phyloP scores from a whole-genome alignment of 53 echinoderm and acorn worm genomes.

The Zoroaster sp. region DNA sequence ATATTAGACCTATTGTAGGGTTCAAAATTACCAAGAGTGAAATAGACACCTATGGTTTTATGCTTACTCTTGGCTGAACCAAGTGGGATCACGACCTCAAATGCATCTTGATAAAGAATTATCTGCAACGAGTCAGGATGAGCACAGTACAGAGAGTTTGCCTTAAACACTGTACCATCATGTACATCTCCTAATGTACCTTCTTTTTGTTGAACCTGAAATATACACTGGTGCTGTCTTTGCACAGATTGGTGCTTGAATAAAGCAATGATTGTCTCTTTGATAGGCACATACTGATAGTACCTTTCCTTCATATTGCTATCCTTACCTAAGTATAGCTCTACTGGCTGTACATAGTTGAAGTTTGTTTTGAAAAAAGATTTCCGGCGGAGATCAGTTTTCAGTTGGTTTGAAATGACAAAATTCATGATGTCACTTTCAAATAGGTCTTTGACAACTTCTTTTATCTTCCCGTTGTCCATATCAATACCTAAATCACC shows the following conservation, averaged over 20 bases:
- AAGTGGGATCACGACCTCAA: slow-evolving; percentile 56
- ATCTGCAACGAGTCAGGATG: background rate
- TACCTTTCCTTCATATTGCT: background rate
- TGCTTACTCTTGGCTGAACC: slow-evolving; percentile 52
- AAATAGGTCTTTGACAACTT: slow-evolving; percentile 3
- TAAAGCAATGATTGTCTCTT: slow-evolving; percentile 24
- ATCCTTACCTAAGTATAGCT: background rate
- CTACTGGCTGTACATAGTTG: slow-evolving; percentile 4
- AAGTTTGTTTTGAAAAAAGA: slow-evolving; percentile 7
- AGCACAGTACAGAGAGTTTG: background rate
- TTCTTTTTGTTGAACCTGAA: background rate
- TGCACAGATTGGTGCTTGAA: slow-evolving; percentile 21
- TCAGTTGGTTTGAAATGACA: slow-evolving; percentile 10
- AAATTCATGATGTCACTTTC: background rate
- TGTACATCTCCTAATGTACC: slow-evolving; percentile 36
- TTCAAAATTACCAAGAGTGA: slow-evolving; percentile 24
- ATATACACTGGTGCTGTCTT: background rate
- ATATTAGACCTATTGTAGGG: slow-evolving; percentile 47
- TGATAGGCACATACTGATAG: slow-evolving; percentile 26
- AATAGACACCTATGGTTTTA: slow-evolving; percentile 27
- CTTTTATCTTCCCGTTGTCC: background rate
- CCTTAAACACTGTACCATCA: slow-evolving; percentile 41
- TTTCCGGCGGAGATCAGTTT: slow-evolving; percentile 11
- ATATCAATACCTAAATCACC: background rate
- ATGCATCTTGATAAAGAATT: slow-evolving; percentile 40